A percentile compares a stretch with the other conserved stretches of the same genome.
Conservation (phyloP, 1,140 invertebrate species). For the Pachypsylla venusta region DNA sequence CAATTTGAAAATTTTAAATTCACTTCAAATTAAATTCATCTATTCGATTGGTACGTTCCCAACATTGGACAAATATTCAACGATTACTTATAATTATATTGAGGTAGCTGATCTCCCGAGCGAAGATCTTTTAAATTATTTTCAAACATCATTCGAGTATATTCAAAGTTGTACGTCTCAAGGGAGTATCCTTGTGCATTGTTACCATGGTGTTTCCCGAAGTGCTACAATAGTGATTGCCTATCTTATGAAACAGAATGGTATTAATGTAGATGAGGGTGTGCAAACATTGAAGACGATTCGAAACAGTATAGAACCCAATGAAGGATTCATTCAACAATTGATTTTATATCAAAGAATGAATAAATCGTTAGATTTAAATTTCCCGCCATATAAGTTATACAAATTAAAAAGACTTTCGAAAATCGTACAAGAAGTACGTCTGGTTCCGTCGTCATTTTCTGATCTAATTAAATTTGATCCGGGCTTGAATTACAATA, state of each 20-base stretch:
- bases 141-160: conserved; percentile 56
- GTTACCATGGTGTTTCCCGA: conserved; percentile 72
- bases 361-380: conserved; percentile 51
- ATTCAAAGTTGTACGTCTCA: conserved; percentile 42
- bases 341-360: conserved; percentile 60
- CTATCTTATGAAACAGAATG: conserved; percentile 68
- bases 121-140: conserved; percentile 62
- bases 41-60: background rate
- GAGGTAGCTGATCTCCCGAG: conserved; percentile 59
- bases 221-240: conserved; percentile 69
- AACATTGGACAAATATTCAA: background rate
- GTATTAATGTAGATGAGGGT: conserved; percentile 51
- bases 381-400: conserved; percentile 49
- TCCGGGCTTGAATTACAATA: conserved; percentile 53
- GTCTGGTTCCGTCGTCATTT: background rate
- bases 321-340: conserved; percentile 58
- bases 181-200: conserved; percentile 58
- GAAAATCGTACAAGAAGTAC: background rate
- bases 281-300: conserved; percentile 47
- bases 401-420: background rate
- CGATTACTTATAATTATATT: background rate
- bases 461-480: conserved; percentile 59
- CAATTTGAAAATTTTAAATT: background rate
- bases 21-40: background rate
- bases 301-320: conserved; percentile 48